These are phyloP conservation scores for Stichodactyla helianthus DNA, from an alignment of 64 coral and sea anemone species.

Conservation along the genomic window DNA sequence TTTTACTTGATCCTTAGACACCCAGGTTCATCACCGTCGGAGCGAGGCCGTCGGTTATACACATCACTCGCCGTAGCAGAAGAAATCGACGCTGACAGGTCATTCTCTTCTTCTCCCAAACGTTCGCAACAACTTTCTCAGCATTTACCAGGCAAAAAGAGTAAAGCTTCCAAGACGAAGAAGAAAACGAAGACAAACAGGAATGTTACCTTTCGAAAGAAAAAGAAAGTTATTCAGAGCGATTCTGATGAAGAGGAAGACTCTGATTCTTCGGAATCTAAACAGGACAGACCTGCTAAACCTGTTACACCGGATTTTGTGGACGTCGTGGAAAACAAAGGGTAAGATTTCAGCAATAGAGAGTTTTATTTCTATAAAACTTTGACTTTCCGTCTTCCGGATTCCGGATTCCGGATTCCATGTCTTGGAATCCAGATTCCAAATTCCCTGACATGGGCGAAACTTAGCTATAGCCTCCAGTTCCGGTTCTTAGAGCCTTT, in stretches of 20 bases:
- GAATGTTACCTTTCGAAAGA: slow-evolving; percentile 41
- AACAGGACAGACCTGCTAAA: slow-evolving; percentile 31
- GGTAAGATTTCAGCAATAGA: slow-evolving; percentile 27
- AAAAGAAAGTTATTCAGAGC: slow-evolving; percentile 45
- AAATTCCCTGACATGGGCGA: too few species aligned
- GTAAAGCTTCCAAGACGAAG: slow-evolving; percentile 2
- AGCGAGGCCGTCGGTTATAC: slow-evolving; percentile 66
- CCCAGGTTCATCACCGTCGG: slow-evolving; percentile 77
- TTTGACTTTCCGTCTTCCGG: too few species aligned
- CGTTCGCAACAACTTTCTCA: neutral
- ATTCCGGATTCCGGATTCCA: too few species aligned
- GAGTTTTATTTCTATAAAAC: neutral
- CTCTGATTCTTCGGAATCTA: slow-evolving; percentile 17
- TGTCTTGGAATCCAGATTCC: too few species aligned
- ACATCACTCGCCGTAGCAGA: slow-evolving; percentile 85
- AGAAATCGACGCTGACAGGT: slow-evolving; percentile 71
- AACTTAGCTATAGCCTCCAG: too few species aligned
- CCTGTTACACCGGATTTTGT: slow-evolving; percentile 69
- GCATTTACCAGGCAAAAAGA: slow-evolving; percentile 23
- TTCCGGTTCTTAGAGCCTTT: too few species aligned
- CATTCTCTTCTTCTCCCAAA: slow-evolving; percentile 35
- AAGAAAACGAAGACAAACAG: slow-evolving; percentile 43
- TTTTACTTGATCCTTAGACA: slow-evolving; percentile 25
- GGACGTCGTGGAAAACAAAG: slow-evolving; percentile 90
- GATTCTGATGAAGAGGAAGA: slow-evolving; percentile 50